Base-by-base conservation (phyloP, 2,797 vertebrate species). In the Ciconia nigra region DNA sequence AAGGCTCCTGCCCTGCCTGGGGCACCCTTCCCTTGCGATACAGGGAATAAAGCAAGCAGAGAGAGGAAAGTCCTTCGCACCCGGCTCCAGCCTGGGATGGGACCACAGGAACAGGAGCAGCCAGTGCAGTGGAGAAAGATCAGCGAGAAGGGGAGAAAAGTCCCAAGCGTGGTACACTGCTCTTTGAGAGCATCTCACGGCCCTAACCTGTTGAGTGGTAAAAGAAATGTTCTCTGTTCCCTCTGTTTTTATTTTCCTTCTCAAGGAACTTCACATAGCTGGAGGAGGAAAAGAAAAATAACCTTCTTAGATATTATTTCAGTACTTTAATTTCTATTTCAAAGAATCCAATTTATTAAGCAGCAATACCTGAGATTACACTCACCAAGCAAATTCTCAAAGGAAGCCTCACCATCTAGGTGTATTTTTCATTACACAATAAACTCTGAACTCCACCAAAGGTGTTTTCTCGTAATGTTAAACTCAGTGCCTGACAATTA, bases 341-440 rank as follows among this genome's bases (percentile, higher is more conserved):
- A 88, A 95, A 87, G 82, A 94, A 97, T 96, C 89, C 84, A 95
- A 96, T 97, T 96, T 95, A 91, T 94, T 97, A 94, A 92, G 95
- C 89, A 93, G 93, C 81, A 81, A 83, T 93, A 87, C 83, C 77
- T 76, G 86, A 81, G 90, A 97, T 96, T 96, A 93, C 76, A 57
- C 73, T 81, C 89, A 94, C 89, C 41, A 72, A 97, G 90, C 73
- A 89, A 97, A 96, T 73, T 93, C 93, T 97, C 89, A 93, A 61
- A 96, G 93, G 92, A 95, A 90, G 46, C 94, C 74, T 90, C 92
- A 89, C 93, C 92, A 86, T 93, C 59, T 96, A 97, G 69, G 94
- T 93, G 94, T 93, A 92, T 96, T 95, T 97, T 95, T 95, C 90
- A 63, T 93, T 96, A 94, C 35, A 66, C 69, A 91, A 83, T 96